phyloP scores from a whole-genome alignment of 1,140 invertebrate genomes.

The Muscidifurax raptorellus region DNA sequence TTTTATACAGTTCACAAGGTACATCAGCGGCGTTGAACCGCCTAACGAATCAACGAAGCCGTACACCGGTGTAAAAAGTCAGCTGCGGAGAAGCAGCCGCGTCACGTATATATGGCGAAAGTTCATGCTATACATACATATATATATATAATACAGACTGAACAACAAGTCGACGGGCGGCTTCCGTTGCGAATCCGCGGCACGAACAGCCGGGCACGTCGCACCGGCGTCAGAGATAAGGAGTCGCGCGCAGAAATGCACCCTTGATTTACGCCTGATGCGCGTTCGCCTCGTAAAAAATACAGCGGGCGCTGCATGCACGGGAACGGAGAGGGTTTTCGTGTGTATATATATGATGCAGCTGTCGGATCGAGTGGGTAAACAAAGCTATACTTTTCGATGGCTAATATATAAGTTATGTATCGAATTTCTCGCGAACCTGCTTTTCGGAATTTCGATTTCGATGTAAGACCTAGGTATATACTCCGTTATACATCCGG shows the following conservation, averaged over 20 bases:
- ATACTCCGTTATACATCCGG: no score
- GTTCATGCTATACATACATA: neutral
- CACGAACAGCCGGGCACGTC: neutral
- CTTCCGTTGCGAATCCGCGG: neutral
- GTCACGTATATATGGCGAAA: neutral
- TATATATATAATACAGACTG: no score
- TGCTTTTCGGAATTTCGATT: neutral
- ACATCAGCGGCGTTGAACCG: neutral
- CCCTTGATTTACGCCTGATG: conserved; percentile 24
- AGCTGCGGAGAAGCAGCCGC: neutral
- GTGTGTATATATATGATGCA: no score
- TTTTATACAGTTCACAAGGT: neutral
- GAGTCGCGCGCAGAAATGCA: conserved; percentile 20
- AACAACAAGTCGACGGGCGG: neutral
- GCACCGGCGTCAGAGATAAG: neutral
- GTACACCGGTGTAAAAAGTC: neutral
- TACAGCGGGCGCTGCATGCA: no score
- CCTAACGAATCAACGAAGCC: neutral
- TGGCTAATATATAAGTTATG: no score
- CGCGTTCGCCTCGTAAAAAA: conserved; percentile 15
- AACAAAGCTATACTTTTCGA: neutral
- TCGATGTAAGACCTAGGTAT: neutral
- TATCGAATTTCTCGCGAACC: no score
- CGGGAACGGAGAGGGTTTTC: neutral
- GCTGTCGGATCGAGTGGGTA: neutral